Conservation (phyloP, 2,888 invertebrate genomes). For the Rhingia rostrata region DNA sequence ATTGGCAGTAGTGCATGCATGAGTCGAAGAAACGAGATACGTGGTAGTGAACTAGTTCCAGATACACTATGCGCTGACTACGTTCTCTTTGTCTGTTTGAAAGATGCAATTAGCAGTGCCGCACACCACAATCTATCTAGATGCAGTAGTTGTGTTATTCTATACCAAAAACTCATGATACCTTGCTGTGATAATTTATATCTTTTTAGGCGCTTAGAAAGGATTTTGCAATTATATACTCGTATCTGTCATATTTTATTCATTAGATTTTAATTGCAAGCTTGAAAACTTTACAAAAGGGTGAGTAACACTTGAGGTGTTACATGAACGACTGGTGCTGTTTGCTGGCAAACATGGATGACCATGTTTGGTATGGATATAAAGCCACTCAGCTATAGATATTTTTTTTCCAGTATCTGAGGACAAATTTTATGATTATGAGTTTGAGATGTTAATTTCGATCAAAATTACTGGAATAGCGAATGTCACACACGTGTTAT, state of each 20-base stretch:
- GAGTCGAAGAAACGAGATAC: not conserved
- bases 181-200: constrained; percentile 62
- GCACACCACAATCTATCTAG: not conserved
- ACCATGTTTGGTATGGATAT: constrained; percentile 58
- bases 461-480: constrained; percentile 20
- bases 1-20: constrained; percentile 35
- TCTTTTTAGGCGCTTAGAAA: constrained; percentile 61
- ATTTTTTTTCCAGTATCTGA: constrained; percentile 39
- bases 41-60: constrained; percentile 58
- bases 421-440: constrained; percentile 62
- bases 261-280: constrained; percentile 68
- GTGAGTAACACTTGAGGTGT: constrained; percentile 66
- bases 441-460: constrained; percentile 52
- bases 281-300: constrained; percentile 39
- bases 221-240: constrained; percentile 61
- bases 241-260: constrained; percentile 67
- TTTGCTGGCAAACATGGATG: constrained; percentile 15
- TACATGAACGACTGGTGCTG: constrained; percentile 46
- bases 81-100: constrained; percentile 47
- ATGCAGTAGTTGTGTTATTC: constrained; percentile 43
- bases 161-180: constrained; percentile 44
- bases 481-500: constrained; percentile 27
- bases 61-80: constrained; percentile 25
- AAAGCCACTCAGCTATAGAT: constrained; percentile 20
- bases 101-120: constrained; percentile 52